phyloP scores from a whole-genome alignment of 2,113 vertebrate species.

The Spheniscus mendiculus region DNA sequence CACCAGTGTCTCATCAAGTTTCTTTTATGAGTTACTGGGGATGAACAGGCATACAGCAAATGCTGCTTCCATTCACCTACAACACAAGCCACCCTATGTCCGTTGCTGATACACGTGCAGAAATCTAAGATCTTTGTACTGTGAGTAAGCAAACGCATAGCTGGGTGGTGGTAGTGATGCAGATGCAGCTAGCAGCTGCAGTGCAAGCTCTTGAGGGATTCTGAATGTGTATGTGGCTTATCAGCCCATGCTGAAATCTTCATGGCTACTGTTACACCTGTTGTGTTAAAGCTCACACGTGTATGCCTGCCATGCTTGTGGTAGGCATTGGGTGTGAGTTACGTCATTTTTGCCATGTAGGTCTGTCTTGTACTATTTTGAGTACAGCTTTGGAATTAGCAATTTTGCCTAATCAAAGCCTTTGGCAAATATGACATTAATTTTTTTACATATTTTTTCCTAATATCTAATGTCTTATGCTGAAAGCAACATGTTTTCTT shows the following conservation, averaged over 20 bases:
- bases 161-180: neutral
- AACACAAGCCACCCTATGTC: rapidly evolving
- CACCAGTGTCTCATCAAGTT: neutral
- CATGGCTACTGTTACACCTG: neutral
- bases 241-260: neutral
- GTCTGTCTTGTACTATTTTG: neutral
- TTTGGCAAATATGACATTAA: neutral
- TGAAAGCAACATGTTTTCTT: neutral
- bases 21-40: neutral
- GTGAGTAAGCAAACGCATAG: neutral
- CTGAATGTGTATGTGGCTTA: neutral
- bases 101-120: rapidly evolving
- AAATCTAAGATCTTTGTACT: neutral
- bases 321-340: neutral
- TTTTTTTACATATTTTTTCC: neutral
- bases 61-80: neutral
- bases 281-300: neutral
- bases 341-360: neutral
- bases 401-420: neutral
- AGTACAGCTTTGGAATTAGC: neutral
- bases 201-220: neutral
- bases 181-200: neutral
- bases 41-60: neutral
- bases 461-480: neutral
- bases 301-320: neutral